Evolutionary conservation across 2,113 vertebrate species (phyloP), one percentile per base, ranked within the genome.

Genomic region (Ctenodactylus gundi): DNA sequence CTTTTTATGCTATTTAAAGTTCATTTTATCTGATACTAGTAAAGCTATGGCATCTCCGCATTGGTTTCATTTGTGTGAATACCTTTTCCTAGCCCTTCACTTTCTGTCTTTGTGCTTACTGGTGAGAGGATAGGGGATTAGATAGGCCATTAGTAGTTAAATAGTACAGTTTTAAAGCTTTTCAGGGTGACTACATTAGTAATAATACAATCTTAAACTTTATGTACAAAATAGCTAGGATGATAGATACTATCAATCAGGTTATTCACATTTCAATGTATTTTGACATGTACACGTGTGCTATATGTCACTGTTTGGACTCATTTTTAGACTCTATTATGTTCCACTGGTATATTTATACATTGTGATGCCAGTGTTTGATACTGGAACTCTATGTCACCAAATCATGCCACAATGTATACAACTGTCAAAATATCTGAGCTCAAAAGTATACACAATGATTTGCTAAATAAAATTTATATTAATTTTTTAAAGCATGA

Each of bases 231-330:
- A 58, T n/a, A 49, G 53, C 39, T 46, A 46, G 23, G 29, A 87
- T 31, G 44, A 1, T 36, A 73, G 49, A 75, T 46, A n/a, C n/a
- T n/a, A n/a, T n/a, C n/a, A n/a, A n/a, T n/a, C n/a, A n/a, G n/a
- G n/a, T n/a, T n/a, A n/a, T 82, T 51, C 7, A 57, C 13, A 75
- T 92, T 89, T 85, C 73, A 49, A 81, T 67, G 31, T 91, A 6
- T 83, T 82, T 62, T 91, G n/a, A 94, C n/a, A 72, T 87, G 85
- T 88, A 3, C n/a, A n/a, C n/a, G n/a, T n/a, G n/a, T n/a, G n/a
- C n/a, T n/a, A n/a, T n/a, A n/a, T n/a, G n/a, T n/a, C n/a, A n/a
- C n/a, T 76, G 12, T 84, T n/a, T n/a, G n/a, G 15, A 6, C 73
- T 39, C 70, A 15, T 81, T 77, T 60, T 31, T 86, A 34, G 51